phyloP scores from a whole-genome alignment of 2,797 vertebrate species.

The Gadopsis marmoratus region DNA sequence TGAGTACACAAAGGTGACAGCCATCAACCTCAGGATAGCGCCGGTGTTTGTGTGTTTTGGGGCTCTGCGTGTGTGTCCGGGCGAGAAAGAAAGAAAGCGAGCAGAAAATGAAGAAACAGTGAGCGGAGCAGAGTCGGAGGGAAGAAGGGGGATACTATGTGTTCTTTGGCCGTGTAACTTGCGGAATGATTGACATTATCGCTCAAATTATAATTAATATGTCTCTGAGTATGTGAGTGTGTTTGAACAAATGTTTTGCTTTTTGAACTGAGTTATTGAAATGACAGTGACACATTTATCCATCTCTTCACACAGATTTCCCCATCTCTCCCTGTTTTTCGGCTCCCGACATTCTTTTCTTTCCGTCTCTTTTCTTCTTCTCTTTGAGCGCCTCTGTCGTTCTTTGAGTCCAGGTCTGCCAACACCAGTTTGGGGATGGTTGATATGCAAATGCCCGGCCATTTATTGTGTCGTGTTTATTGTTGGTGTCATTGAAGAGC shows the following conservation, averaged over 20 bases:
- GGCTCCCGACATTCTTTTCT: conserved; percentile 13
- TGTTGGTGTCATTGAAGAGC: conserved; percentile 55
- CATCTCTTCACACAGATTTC: conserved; percentile 24
- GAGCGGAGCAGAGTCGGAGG: conserved; percentile 9
- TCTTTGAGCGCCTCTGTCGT: not conserved
- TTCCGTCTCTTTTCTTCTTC: conserved; percentile 6
- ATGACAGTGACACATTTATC: conserved; percentile 48
- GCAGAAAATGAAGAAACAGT: conserved; percentile 39
- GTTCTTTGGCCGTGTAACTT: conserved; percentile 25
- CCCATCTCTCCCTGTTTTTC: conserved; percentile 15
- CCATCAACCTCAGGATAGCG: conserved; percentile 73
- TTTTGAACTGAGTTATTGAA: conserved; percentile 42
- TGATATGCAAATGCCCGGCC: conserved; percentile 64
- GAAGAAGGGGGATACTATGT: conserved; percentile 3
- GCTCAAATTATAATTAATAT: conserved; percentile 46
- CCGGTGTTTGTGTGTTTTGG: conserved; percentile 66
- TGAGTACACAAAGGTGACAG: conserved; percentile 82
- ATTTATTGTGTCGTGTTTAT: conserved; percentile 56
- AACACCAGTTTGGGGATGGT: conserved; percentile 41
- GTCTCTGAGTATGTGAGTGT: conserved; percentile 12
- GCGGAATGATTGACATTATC: conserved; percentile 59
- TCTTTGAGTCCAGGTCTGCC: conserved; percentile 39
- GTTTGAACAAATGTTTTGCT: conserved; percentile 38
- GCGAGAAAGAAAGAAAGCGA: conserved; percentile 49
- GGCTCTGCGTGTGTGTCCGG: conserved; percentile 37